A percentile compares a stretch with the other conserved stretches of the same genome.
phyloP scores from a whole-genome alignment of 2,888 invertebrate genomes.

The Xestia sexstrigata region DNA sequence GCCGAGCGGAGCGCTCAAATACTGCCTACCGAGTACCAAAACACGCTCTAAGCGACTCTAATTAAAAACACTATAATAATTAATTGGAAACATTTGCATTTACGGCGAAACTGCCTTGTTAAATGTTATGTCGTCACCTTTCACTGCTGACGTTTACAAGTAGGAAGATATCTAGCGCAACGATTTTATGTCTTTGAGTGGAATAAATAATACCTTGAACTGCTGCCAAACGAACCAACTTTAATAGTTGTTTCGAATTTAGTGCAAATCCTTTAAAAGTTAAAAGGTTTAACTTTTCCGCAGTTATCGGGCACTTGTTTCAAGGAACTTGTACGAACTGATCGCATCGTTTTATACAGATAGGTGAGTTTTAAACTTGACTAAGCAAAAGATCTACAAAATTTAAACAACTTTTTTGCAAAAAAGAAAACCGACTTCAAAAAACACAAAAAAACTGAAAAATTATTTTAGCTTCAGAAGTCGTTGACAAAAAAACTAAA shows the following conservation, averaged over 20 bases:
- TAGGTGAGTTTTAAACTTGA: slow-evolving; percentile 59
- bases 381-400: slow-evolving; percentile 50
- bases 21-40: slow-evolving; percentile 65
- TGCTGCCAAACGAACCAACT: slow-evolving; percentile 56
- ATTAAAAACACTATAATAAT: slow-evolving; percentile 85
- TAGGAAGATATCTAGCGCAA: slow-evolving; percentile 13
- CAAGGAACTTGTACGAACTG: slow-evolving; percentile 58
- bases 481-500: no score
- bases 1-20: slow-evolving; percentile 63
- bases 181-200: slow-evolving; percentile 35
- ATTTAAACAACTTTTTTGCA: no score
- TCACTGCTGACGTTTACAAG: slow-evolving; percentile 25
- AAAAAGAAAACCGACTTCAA: no score
- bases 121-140: slow-evolving; percentile 56
- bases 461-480: no score
- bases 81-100: slow-evolving; percentile 80
- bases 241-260: slow-evolving; percentile 70
- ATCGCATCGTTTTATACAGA: slow-evolving; percentile 59
- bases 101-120: slow-evolving; percentile 75
- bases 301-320: slow-evolving; percentile 70
- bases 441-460: no score
- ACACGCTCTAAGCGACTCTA: slow-evolving; percentile 77
- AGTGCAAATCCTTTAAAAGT: slow-evolving; percentile 71
- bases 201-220: slow-evolving; percentile 61
- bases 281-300: slow-evolving; percentile 68